Conservation (phyloP, 2,888 invertebrate species). For the Fragum sueziense region DNA sequence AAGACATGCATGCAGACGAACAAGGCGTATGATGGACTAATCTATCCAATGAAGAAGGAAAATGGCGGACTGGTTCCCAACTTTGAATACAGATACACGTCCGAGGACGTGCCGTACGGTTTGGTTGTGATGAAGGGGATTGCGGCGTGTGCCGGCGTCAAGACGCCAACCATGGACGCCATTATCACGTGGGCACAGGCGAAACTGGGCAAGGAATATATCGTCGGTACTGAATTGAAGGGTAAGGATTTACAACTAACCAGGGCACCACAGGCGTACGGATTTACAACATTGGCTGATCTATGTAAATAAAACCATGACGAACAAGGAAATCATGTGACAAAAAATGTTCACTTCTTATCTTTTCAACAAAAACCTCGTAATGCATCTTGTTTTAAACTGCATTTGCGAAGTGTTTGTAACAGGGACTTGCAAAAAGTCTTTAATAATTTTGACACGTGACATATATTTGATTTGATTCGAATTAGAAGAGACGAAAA, state of each 20-base stretch:
- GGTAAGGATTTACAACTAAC: constrained; percentile 68
- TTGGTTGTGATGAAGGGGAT: constrained; percentile 72
- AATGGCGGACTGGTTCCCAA: constrained; percentile 68
- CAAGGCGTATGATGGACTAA: constrained; percentile 69
- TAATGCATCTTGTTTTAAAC: no score
- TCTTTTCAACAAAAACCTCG: no score
- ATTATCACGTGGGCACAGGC: constrained; percentile 71
- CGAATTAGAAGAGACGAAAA: no score
- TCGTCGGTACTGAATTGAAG: constrained; percentile 62
- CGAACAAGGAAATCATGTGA: background rate
- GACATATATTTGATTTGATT: no score
- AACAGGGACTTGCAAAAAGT: no score
- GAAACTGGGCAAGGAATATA: constrained; percentile 69
- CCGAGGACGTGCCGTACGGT: constrained; percentile 73
- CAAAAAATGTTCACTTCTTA: background rate
- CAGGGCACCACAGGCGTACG: constrained; percentile 71
- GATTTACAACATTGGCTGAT: constrained; percentile 66
- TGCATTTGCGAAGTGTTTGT: no score
- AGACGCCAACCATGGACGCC: constrained; percentile 69
- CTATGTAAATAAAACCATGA: constrained; percentile 43
- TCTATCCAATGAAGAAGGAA: constrained; percentile 67
- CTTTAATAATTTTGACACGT: no score
- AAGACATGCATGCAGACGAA: constrained; percentile 66
- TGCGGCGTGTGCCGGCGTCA: constrained; percentile 66
- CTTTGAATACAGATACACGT: constrained; percentile 69